A percentile compares a stretch with the other conserved stretches of the same genome.
Conservation (phyloP, 2,797 vertebrate genomes). For the Oryzias dopingdopingensis region DNA sequence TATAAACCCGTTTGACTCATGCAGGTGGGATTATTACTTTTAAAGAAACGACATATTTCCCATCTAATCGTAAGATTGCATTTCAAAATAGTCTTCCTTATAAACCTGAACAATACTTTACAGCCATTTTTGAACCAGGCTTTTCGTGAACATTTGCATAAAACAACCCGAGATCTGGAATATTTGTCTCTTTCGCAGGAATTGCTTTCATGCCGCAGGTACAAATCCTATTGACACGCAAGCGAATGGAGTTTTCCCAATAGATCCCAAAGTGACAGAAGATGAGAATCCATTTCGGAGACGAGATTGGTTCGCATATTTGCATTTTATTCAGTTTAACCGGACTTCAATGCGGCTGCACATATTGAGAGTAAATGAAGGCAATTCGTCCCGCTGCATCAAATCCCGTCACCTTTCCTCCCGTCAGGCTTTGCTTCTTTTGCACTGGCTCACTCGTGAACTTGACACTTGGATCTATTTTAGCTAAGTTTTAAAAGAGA, state of each 20-base stretch:
- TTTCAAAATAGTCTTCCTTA: no score
- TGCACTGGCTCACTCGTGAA: not conserved
- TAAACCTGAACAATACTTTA: no score
- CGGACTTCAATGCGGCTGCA: no score
- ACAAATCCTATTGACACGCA: not conserved
- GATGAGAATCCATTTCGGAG: not conserved
- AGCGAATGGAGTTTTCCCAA: slow-evolving; percentile 1
- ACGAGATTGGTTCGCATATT: not conserved
- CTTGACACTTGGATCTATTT: slow-evolving; percentile 4
- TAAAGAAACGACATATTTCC: not conserved
- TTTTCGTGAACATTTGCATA: no score
- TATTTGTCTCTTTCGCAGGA: no score
- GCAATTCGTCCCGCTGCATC: not conserved
- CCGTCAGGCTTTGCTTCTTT: not conserved
- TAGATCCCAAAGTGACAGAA: not conserved
- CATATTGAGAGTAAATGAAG: not conserved
- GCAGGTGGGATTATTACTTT: slow-evolving; percentile 8
- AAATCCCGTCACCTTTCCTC: not conserved
- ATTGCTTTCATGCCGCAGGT: not conserved
- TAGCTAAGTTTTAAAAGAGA: slow-evolving; percentile 2
- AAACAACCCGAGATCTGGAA: no score
- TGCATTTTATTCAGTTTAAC: slow-evolving; percentile 3
- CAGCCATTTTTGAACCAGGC: no score
- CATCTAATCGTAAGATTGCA: no score
- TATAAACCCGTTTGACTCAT: slow-evolving; percentile 18